Base-by-base conservation (phyloP, 35 echinoderm and acorn worm genomes). In the Eucidaris tribuloides region DNA sequence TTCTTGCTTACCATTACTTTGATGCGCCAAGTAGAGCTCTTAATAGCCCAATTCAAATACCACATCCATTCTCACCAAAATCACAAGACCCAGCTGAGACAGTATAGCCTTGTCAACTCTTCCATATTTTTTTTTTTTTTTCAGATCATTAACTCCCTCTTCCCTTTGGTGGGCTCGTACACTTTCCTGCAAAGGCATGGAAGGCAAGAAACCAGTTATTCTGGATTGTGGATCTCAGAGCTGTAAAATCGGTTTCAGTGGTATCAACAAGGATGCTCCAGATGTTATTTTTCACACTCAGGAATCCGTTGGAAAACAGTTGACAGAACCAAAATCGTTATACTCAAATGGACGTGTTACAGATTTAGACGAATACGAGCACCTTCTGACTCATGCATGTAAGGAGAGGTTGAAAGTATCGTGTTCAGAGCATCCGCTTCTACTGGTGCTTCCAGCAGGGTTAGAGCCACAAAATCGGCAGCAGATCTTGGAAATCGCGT, bases 141-240 rank as follows among this genome's bases (percentile, higher is more conserved):
- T n/a, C 48, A 52, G 48, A 52, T 52, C n/a, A n/a, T n/a, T n/a
- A n/a, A n/a, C n/a, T n/a, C n/a, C n/a, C n/a, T n/a, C n/a, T n/a
- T n/a, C n/a, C n/a, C n/a, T n/a, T n/a, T n/a, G n/a, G n/a, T n/a
- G n/a, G n/a, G 48, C 48, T 11, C 9, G n/a, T 9, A 52, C 9
- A 52, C 9, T 52, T n/a, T 11, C 48, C 9, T 11, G 9, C n/a
- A 9, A 52, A 9, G n/a, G 48, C 48, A 52, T 52, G 48, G n/a
- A n/a, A n/a, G n/a, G n/a, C n/a, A 52, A n/a, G 48, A 52, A 52
- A 29, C 79, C 62, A 23, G 82, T 84, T 3, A 48, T 84, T 32
- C 63, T 84, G 4, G 82, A 84, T 34, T 24, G 37, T 40, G 82
- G 82, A 41, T 45, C 33, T 32, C 38, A 42, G 45, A 42, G 24